Conservation (phyloP, 1,140 invertebrate genomes). For the Ladona fulva region DNA sequence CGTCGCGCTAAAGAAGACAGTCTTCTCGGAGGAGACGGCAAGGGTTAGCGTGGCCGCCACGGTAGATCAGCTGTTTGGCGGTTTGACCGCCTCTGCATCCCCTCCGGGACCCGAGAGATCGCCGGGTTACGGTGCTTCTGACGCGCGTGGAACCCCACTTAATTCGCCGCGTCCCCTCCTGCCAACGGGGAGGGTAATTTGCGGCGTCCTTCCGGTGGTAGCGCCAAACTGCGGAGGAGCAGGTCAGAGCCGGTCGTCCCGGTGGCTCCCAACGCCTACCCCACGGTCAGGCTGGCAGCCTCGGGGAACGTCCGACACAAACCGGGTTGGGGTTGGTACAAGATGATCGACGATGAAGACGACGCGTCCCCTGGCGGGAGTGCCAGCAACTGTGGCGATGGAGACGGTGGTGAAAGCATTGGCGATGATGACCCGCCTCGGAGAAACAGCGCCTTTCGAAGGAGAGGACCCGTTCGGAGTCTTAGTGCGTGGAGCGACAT, state of each 20-base stretch:
- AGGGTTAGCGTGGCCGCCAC: too few relatives aligned
- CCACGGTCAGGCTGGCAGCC: slow-evolving; percentile 12
- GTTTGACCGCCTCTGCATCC: too few relatives aligned
- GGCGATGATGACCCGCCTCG: slow-evolving; percentile 43
- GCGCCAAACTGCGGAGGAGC: neutral
- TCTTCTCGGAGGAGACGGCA: too few relatives aligned
- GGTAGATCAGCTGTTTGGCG: too few relatives aligned
- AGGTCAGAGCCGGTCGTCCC: neutral
- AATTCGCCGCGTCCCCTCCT: neutral
- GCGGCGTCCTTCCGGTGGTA: neutral
- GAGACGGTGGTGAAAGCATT: neutral
- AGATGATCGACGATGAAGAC: slow-evolving; percentile 14
- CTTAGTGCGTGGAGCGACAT: slow-evolving; percentile 79
- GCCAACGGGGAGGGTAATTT: neutral
- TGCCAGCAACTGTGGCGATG: neutral
- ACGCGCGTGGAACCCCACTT: too few relatives aligned
- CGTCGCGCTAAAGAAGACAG: too few relatives aligned
- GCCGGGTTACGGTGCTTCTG: too few relatives aligned
- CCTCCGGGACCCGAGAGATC: too few relatives aligned
- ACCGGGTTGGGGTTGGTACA: slow-evolving; percentile 14
- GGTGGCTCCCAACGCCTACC: neutral
- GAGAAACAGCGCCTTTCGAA: slow-evolving; percentile 43
- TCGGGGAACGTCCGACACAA: neutral
- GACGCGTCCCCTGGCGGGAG: neutral
- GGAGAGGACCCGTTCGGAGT: slow-evolving; percentile 47